phyloP scores from a whole-genome alignment of 2,113 vertebrate species.

The Pterocles burchelli region DNA sequence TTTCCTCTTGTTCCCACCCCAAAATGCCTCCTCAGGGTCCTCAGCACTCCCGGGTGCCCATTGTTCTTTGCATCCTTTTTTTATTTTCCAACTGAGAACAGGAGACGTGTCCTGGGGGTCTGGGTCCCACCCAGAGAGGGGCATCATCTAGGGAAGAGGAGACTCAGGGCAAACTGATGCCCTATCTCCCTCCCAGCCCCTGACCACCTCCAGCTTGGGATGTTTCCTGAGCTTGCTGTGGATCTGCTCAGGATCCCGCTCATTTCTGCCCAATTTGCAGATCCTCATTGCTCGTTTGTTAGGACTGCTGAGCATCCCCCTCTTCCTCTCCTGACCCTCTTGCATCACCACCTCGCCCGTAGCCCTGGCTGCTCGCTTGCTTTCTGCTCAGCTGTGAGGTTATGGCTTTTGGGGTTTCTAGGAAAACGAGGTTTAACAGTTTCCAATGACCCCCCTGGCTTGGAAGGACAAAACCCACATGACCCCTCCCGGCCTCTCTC shows the following conservation, averaged over 20 bases:
- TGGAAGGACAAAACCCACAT: background rate
- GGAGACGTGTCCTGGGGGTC: background rate
- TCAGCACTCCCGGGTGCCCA: background rate
- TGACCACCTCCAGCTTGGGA: accelerated
- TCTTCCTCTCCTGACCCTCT: background rate
- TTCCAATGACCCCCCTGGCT: background rate
- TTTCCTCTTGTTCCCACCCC: background rate
- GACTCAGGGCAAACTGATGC: background rate
- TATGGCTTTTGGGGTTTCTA: background rate
- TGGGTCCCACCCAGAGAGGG: background rate
- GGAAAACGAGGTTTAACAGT: background rate
- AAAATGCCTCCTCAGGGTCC: background rate
- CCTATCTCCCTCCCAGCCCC: background rate
- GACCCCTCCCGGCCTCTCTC: background rate
- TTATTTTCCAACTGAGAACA: background rate
- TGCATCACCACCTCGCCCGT: accelerated
- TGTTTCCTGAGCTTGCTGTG: accelerated
- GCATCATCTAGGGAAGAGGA: background rate
- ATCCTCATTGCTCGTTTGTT: background rate
- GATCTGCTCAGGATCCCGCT: accelerated
- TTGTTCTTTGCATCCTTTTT: background rate
- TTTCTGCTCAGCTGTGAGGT: background rate
- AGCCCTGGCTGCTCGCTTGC: background rate
- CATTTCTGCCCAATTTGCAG: background rate
- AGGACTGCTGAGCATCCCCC: background rate